Percentiles rank a stretch among this genome's conserved stretches.
Evolutionary conservation across 2,888 invertebrate species (phyloP).

Genomic region (Torymus aiolomorphi): DNA sequence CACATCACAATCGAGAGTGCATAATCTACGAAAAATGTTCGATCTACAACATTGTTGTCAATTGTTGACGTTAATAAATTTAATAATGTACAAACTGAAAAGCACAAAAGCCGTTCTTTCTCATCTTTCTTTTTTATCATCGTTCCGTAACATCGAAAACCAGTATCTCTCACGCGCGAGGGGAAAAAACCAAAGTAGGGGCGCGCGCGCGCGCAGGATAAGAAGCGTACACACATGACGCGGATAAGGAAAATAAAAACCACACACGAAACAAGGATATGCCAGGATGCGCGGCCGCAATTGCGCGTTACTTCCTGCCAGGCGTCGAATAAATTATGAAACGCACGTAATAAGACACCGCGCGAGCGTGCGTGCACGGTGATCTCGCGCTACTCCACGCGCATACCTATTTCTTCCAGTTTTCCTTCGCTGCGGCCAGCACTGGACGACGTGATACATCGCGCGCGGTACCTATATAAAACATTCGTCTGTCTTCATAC

Average conservation of each 20-base stretch:
- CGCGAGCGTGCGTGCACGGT: neutral
- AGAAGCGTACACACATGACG: neutral
- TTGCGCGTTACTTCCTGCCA: constrained; percentile 45
- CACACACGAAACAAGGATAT: constrained; percentile 38
- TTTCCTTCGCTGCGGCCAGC: constrained; percentile 3
- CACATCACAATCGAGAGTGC: constrained; percentile 24
- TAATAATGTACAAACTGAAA: constrained; percentile 27
- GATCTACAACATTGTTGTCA: constrained; percentile 32
- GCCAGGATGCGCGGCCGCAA: constrained; percentile 24
- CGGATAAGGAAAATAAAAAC: constrained; percentile 33
- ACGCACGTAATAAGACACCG: constrained; percentile 31
- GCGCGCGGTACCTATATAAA: neutral
- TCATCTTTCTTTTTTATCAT: too few relatives aligned
- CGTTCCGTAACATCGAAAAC: neutral
- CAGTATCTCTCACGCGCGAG: neutral
- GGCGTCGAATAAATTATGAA: constrained; percentile 50
- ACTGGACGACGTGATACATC: constrained; percentile 6
- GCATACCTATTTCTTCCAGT: constrained; percentile 3
- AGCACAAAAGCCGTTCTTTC: neutral
- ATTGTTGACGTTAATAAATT: constrained; percentile 51
- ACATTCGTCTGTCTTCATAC: too few relatives aligned
- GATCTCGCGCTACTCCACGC: neutral
- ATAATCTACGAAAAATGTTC: constrained; percentile 33
- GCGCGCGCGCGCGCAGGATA: neutral
- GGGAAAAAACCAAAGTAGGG: constrained; percentile 6